Percentiles rank a stretch among this genome's conserved stretches.
Evolutionary conservation across 2,797 vertebrate species (phyloP).

Genomic region (Semotilus atromaculatus): DNA sequence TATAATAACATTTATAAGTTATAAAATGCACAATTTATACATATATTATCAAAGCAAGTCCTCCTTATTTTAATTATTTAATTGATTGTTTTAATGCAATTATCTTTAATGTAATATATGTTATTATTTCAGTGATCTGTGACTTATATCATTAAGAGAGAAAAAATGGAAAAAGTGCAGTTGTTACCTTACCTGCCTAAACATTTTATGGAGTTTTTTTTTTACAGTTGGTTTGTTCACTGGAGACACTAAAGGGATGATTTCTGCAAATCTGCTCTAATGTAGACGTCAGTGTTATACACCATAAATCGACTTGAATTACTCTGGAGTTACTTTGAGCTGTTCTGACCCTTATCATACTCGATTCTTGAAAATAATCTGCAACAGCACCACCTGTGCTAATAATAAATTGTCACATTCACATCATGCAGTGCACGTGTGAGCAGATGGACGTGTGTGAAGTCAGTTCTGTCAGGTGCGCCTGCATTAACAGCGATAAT

Average conservation of each 20-base stretch:
- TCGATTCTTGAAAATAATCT: not conserved
- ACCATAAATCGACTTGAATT: not conserved
- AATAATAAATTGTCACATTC: not conserved
- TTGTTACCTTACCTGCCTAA: not conserved
- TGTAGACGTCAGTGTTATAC: not conserved
- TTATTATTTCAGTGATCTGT: not conserved
- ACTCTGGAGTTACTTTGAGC: not conserved
- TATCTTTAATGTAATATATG: not conserved
- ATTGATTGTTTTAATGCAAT: not conserved
- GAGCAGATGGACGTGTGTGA: not conserved
- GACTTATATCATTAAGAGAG: not conserved
- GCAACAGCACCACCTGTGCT: not conserved
- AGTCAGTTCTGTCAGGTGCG: conserved; percentile 3
- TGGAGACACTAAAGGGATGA: not conserved
- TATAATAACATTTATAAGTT: not conserved
- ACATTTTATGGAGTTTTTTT: not conserved
- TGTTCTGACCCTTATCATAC: not conserved
- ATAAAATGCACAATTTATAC: not conserved
- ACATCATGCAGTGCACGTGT: not conserved
- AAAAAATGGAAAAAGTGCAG: not conserved
- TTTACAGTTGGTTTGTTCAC: not conserved
- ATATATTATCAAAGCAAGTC: no score
- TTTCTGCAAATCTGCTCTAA: not conserved
- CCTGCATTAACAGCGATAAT: conserved; percentile 17
- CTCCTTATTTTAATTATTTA: not conserved